phyloP scores from a whole-genome alignment of 2,113 vertebrate genomes.

The Zeus faber region DNA sequence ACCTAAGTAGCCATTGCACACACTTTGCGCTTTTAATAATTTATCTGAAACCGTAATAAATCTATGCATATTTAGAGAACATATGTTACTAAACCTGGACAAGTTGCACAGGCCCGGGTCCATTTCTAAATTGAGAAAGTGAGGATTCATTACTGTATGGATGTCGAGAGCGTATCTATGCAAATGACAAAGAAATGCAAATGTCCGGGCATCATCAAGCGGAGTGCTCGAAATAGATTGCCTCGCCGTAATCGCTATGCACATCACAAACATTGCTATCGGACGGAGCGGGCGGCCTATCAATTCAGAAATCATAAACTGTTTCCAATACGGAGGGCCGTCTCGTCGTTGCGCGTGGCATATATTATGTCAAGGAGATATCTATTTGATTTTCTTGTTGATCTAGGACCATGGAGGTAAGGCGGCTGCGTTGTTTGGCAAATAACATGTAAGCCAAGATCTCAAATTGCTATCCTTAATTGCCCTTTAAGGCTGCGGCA shows the following conservation, averaged over 20 bases:
- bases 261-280: conserved; percentile 56
- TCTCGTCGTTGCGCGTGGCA: conserved; percentile 62
- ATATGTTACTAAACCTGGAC: conserved; percentile 70
- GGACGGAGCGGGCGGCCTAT: conserved; percentile 55
- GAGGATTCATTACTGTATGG: conserved; percentile 74
- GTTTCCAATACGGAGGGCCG: conserved; percentile 50
- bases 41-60: conserved; percentile 69
- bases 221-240: conserved; percentile 77
- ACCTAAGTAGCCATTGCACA: conserved; percentile 61
- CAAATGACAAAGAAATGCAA: conserved; percentile 75
- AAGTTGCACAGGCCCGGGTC: conserved; percentile 64
- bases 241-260: conserved; percentile 59
- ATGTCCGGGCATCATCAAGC: conserved; percentile 66
- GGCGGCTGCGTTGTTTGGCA: conserved; percentile 72
- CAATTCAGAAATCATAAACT: conserved; percentile 75
- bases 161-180: conserved; percentile 63
- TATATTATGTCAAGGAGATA: conserved; percentile 72
- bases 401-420: conserved; percentile 64
- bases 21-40: conserved; percentile 59
- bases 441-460: conserved; percentile 86
- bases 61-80: conserved; percentile 75
- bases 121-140: conserved; percentile 79
- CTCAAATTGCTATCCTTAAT: conserved; percentile 89
- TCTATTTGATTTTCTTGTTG: conserved; percentile 72
- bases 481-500: conserved; percentile 79